Conservation (phyloP, 1,140 invertebrate species). For the Plectus sambesii region DNA sequence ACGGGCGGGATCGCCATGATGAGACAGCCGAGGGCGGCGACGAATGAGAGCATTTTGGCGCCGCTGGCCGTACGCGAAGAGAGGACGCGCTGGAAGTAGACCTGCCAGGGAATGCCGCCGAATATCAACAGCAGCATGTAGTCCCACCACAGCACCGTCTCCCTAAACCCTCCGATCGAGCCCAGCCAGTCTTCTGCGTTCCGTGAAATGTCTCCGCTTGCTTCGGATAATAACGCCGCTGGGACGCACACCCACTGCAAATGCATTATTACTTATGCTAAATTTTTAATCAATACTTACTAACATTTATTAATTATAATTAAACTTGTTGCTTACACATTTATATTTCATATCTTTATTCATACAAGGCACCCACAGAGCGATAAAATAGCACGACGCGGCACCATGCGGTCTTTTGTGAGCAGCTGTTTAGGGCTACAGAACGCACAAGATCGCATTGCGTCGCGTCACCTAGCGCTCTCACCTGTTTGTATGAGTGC, state of each 20-base stretch:
- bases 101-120: slow-evolving; percentile 97
- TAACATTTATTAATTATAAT: no score
- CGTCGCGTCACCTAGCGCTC: no score
- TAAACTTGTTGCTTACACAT: slow-evolving; percentile 2
- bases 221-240: slow-evolving; percentile 77
- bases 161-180: slow-evolving; percentile 55
- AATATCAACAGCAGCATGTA: slow-evolving; percentile 79
- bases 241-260: slow-evolving; percentile 86
- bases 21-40: slow-evolving; percentile 83
- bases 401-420: no score
- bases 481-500: no score
- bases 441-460: no score
- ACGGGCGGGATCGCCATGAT: slow-evolving; percentile 92
- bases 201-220: slow-evolving; percentile 52
- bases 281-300: no score
- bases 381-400: no score
- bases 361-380: no score
- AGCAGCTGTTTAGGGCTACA: no score
- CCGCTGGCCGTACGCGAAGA: slow-evolving; percentile 82
- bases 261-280: not conserved
- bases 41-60: slow-evolving; percentile 87
- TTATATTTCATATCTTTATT: no score
- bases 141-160: slow-evolving; percentile 75
- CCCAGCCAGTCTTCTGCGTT: slow-evolving; percentile 68
- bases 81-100: slow-evolving; percentile 92